Evolutionary conservation across 2,888 invertebrate species (phyloP).

Genomic region (Entomobrya multifasciata): DNA sequence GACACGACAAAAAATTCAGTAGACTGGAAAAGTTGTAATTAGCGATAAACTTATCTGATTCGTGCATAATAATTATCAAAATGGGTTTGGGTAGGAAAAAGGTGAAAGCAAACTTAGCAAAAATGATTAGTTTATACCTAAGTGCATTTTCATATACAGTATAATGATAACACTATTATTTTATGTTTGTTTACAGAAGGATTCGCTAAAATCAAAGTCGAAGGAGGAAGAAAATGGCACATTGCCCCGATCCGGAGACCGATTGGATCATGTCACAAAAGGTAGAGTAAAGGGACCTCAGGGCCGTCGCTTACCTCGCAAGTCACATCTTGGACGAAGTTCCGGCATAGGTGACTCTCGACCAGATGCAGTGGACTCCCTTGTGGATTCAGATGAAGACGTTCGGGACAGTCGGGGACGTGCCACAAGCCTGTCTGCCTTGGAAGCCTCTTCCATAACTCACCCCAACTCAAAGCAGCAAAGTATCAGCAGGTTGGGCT

Average conservation of each 20-base stretch:
- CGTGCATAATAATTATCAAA: background rate
- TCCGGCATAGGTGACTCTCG: slow-evolving; percentile 59
- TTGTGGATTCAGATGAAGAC: slow-evolving; percentile 72
- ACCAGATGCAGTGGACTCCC: slow-evolving; percentile 65
- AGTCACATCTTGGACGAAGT: slow-evolving; percentile 47
- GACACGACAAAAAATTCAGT: no score
- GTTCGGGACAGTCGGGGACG: slow-evolving; percentile 72
- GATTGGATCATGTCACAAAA: slow-evolving; percentile 76
- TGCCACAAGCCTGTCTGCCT: slow-evolving; percentile 75
- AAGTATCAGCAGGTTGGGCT: slow-evolving; percentile 74
- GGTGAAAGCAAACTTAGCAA: slow-evolving; percentile 21
- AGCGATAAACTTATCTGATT: no score
- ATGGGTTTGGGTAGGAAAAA: slow-evolving; percentile 48
- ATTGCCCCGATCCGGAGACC: slow-evolving; percentile 68
- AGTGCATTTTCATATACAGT: no score
- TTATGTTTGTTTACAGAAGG: slow-evolving; percentile 70
- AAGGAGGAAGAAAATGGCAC: slow-evolving; percentile 71
- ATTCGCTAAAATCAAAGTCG: slow-evolving; percentile 64
- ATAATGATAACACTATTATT: background rate
- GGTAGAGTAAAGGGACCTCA: slow-evolving; percentile 75
- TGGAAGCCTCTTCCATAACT: slow-evolving; percentile 75
- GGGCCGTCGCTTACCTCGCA: slow-evolving; percentile 77
- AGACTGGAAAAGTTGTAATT: background rate
- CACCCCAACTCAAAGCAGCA: slow-evolving; percentile 68
- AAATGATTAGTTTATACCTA: no score